Evolutionary conservation across 2,113 vertebrate species (phyloP), one percentile per base, ranked within the genome.

Genomic region (Ophthalmolycus amberensis): DNA sequence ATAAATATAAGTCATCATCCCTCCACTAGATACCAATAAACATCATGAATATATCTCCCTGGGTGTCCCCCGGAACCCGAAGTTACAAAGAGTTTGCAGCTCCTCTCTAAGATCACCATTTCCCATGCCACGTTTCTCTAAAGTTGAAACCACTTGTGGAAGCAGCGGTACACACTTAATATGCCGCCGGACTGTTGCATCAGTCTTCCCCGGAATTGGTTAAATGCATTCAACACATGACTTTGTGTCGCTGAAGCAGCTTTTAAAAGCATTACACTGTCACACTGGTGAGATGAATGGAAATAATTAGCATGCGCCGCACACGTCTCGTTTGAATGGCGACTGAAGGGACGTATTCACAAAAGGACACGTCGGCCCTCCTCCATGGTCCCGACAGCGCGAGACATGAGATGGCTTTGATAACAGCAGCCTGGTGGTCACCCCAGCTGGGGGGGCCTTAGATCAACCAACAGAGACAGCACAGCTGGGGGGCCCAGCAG

Each of bases 391-490:
- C 54, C 38, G 18, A 80, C 81, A 68, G 67, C 6, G 58, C 15
- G 44, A 81, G 77, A 85, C 91, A 87, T 91, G 88, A 91, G 85
- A 85, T 52, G 42, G 82, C 81, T 88, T 90, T 83, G 79, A 92
- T 91, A 90, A 85, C 88, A 82, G 85, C 91, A 84, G 91, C 77
- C 75, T 71, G 85, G 88, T 92, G 86, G 86, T 85, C 90, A 59
- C 32, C 89, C 27, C 91, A 85, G 90, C 79, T 87, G 89, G 91
- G 83, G 91, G 84, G 88, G 74, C 50, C 83, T 89, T 78, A 88
- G 89, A 91, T 92, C 90, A 85, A 80, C 88, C 74, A 64, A 72
- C 58, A 76, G 76, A 89, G 84, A 69, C 85, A 80, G 88, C 89
- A 69, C 87, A 82, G 88, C 89, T 87, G 85, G 88, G 54, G 25